Base-by-base conservation (phyloP, 1,140 invertebrate species). In the Dendrolimus punctatus region DNA sequence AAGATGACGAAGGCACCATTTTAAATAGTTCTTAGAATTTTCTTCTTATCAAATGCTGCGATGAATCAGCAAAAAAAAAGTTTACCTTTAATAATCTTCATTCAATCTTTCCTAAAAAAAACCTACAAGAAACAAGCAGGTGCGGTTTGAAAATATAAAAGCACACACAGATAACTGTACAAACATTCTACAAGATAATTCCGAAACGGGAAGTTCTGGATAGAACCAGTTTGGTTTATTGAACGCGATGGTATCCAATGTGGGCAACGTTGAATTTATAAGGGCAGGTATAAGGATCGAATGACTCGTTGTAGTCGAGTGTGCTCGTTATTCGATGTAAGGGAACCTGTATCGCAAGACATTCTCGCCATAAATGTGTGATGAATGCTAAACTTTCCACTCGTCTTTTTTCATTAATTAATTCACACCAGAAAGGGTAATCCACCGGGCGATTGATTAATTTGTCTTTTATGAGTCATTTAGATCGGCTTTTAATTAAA, bases 141-240 rank as follows among this genome's bases (percentile, higher is more conserved):
- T 67, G 58, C 60, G 48, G 8, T 39, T 9, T 43, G 9, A 41
- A 40, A 51, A 38, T 7, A 39, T 8, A 42, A 36, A 6, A 37
- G 58, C 54, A 53, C 62, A 62, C 47, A 57, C 58, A 62, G 57
- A 42, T 84, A 84, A 81, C 80, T 76, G 80, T 81, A 76, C 53
- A 71, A 60, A 58, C 68, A 80, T 80, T 81, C 76, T 78, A 80
- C 75, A 66, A 75, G 63, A 76, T 81, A 72, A 76, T 71, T 71
- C 62, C 67, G 52, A 77, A 77, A 70, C 78, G 73, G 78, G 76
- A 81, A 80, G 76, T 68, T 68, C 75, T 69, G 67, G 62, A 65
- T 58, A 50, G 58, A 80, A 80, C 80, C 71, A 55, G 80, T 80
- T 79, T 74, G 55, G 77, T 74, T 69, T 80, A 71, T 70, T 71